Conservation (phyloP, 2,797 vertebrate species). For the Eulemur coronatus region DNA sequence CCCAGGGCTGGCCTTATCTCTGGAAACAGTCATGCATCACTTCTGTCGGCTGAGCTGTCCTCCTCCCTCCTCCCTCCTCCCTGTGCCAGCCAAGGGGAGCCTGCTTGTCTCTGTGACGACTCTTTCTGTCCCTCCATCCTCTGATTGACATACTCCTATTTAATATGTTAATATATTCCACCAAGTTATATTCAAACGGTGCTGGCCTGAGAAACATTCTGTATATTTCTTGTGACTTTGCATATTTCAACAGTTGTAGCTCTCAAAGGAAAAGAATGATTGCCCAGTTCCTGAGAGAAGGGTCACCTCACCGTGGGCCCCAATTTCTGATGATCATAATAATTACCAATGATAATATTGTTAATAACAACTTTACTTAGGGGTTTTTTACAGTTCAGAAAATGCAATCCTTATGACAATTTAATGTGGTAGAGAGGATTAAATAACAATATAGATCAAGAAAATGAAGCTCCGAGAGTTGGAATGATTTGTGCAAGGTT, state of each 20-base stretch:
- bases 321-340: background rate
- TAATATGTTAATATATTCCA: slow-evolving; percentile 66
- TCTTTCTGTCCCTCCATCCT: background rate
- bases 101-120: background rate
- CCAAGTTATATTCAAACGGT: slow-evolving; percentile 28
- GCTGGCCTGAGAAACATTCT: slow-evolving; percentile 7
- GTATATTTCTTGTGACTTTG: slow-evolving; percentile 42
- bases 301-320: background rate
- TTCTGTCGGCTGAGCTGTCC: background rate
- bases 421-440: background rate
- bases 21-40: background rate
- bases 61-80: background rate
- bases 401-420: background rate
- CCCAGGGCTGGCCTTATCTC: slow-evolving; percentile 2
- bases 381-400: background rate
- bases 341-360: background rate
- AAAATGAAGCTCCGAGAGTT: background rate
- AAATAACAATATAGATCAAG: background rate
- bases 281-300: background rate
- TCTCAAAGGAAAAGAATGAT: background rate
- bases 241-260: slow-evolving; percentile 39
- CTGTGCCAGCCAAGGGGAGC: background rate
- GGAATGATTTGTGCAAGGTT: background rate
- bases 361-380: background rate
- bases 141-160: slow-evolving; percentile 52